Base-by-base conservation (phyloP, 2,888 invertebrate species). In the Acleris holmiana region DNA sequence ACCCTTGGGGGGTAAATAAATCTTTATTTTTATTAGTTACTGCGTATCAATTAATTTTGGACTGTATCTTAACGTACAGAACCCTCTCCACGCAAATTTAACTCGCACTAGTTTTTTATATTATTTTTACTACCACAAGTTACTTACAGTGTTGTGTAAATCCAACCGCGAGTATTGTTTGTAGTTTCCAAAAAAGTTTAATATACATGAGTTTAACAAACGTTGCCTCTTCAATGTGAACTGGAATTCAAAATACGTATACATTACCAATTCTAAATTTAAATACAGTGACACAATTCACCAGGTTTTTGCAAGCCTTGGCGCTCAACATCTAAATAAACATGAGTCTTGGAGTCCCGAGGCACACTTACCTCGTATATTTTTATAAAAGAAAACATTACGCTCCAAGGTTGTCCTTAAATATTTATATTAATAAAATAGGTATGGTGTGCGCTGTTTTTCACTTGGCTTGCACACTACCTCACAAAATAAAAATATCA, bases 181-280 rank as follows among this genome's bases (percentile, higher is more conserved):
- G 8, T 8, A 29, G 8, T 29, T 29, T 0, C 29, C 29, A 29
- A 25, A 25, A n/a, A 25, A 7, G 25, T 25, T 6, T 7, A 25
- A 7, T 25, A 25, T 29, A 13, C 8, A 29, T 10, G 3, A 29
- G 29, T 51, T 51, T 35, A 18, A 18, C 18, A 13, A n/a, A 18
- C 40, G 19, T 7, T 29, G 29, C 29, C 29, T 8, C 25, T 6
- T 25, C 29, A 29, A 29, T 29, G 29, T 40, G 35, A 35, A 19
- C 19, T 41, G 41, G 35, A 21, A 18, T 51, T n/a, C 8, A 8
- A 25, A 29, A 29, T 29, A 29, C 29, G 8, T 8, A 8, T 29
- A 35, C 25, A 58, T 59, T 48, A 64, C 59, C 57, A 51, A 58
- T 53, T 57, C 19, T 46, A 21, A 54, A 49, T 59, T 63, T 53